Base-by-base conservation (phyloP, 2,113 vertebrate species). In the Erinaceus europaeus region DNA sequence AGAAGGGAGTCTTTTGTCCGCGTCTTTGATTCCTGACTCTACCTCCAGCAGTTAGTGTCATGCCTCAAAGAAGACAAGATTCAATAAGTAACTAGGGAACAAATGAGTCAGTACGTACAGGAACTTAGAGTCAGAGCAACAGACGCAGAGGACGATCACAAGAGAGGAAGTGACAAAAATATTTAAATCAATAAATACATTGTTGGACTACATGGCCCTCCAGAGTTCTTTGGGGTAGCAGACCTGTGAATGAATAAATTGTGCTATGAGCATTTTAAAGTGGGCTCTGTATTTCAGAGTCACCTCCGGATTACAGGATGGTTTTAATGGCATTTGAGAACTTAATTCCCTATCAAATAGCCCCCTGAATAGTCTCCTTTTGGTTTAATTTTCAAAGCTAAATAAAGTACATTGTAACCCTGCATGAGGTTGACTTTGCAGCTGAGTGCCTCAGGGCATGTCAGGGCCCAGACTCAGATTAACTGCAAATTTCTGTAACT, bases 291-390 rank as follows among this genome's bases (percentile, higher is more conserved):
- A 90, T 93, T 92, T 91, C 76, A 83, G 53, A 88, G 91, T 92
- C 81, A 89, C 67, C 89, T 94, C 87, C 9, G n/a, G 89, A 93
- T 90, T 88, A 55, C 48, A 57, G 71, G 77, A 93, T 84, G 92
- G 91, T 90, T 96, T 93, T 94, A 90, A 79, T 85, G 95, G 92
- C 91, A 94, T 61, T 75, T 93, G 89, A 94, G 94, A 95, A 94
- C 81, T 84, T 90, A 90, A 87, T 92, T 94, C 82, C 87, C 82
- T 93, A 87, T 94, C 91, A 87, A 92, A 80, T 90, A 89, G 74
- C 87, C 53, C 71, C 40, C 48, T 84, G 71, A 90, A 90, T 79
- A 81, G 87, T 78, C 53, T 74, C 77, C 86, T 92, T 90, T 93
- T 77, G 91, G 84, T 76, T 93, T 92, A 90, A 87, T 94, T 95